phyloP scores from a whole-genome alignment of 64 coral and sea anemone species.

The Cladopsammia gracilis region DNA sequence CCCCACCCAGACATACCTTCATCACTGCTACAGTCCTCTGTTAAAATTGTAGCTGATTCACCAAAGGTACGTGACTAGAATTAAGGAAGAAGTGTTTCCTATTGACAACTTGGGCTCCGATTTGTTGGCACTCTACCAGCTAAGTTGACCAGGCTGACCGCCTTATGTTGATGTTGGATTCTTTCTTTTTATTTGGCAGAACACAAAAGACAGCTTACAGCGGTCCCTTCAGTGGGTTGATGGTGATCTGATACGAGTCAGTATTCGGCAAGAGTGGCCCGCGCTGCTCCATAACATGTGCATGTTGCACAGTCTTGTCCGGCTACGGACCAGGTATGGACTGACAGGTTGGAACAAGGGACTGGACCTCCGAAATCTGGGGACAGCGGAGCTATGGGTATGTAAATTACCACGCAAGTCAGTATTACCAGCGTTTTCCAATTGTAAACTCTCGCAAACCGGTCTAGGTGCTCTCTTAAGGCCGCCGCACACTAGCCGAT shows the following conservation, averaged over 20 bases:
- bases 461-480: too few relatives aligned
- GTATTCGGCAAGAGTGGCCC: conserved; percentile 91
- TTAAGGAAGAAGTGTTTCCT: too few relatives aligned
- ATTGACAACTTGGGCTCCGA: too few relatives aligned
- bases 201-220: conserved; percentile 88
- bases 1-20: conserved; percentile 80
- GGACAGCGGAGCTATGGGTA: conserved; percentile 91
- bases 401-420: not conserved
- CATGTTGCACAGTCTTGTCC: conserved; percentile 87
- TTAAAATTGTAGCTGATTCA: conserved; percentile 95
- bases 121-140: too few relatives aligned
- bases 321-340: conserved; percentile 79
- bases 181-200: not conserved
- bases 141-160: too few relatives aligned
- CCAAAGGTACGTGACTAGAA: conserved; percentile 71
- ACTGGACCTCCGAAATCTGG: conserved; percentile 64
- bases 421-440: too few relatives aligned
- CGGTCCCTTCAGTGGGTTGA: conserved; percentile 93
- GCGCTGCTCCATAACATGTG: conserved; percentile 94
- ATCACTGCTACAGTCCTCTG: conserved; percentile 86
- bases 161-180: not conserved
- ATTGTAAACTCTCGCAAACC: too few relatives aligned
- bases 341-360: conserved; percentile 88
- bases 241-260: conserved; percentile 80
- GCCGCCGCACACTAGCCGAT: too few relatives aligned